Conservation (phyloP, 2,888 invertebrate genomes). For the Drosophila quinaria region DNA sequence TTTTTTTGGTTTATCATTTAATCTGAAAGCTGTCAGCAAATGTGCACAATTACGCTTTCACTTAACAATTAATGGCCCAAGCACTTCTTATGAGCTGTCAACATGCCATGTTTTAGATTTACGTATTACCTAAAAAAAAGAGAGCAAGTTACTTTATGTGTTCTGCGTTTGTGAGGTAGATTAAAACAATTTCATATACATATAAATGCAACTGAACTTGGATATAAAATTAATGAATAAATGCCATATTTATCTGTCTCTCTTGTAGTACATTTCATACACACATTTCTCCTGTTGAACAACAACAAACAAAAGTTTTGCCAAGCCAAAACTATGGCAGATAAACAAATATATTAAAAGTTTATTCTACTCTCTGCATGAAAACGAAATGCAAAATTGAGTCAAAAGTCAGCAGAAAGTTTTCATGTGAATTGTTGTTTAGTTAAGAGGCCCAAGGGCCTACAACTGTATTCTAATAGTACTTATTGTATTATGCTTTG, state of each 20-base stretch:
- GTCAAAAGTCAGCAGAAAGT: slow-evolving; percentile 51
- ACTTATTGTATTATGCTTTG: slow-evolving; percentile 15
- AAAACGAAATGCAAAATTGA: slow-evolving; percentile 52
- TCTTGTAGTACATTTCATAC: slow-evolving; percentile 8
- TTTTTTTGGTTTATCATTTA: slow-evolving; percentile 48
- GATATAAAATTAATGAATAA: slow-evolving; percentile 18
- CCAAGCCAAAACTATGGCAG: slow-evolving; percentile 32
- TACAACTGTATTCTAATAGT: slow-evolving; percentile 13
- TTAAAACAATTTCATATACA: slow-evolving; percentile 6
- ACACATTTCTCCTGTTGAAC: slow-evolving; percentile 21
- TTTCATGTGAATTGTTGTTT: slow-evolving; percentile 46
- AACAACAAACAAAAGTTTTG: slow-evolving; percentile 40
- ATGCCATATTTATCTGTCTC: slow-evolving; percentile 7
- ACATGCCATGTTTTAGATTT: slow-evolving; percentile 35
- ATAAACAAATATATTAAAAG: slow-evolving; percentile 53
- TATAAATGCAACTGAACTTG: slow-evolving; percentile 10
- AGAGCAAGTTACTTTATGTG: background rate
- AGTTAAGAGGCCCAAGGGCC: slow-evolving; percentile 17
- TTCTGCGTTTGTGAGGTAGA: background rate
- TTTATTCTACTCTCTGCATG: slow-evolving; percentile 30
- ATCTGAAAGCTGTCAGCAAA: slow-evolving; percentile 57
- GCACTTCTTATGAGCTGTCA: slow-evolving; percentile 28
- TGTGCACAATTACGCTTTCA: slow-evolving; percentile 48
- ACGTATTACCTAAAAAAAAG: background rate
- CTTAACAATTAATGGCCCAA: slow-evolving; percentile 40